Conservation (phyloP, 2,888 invertebrate species). For the Dione juno region DNA sequence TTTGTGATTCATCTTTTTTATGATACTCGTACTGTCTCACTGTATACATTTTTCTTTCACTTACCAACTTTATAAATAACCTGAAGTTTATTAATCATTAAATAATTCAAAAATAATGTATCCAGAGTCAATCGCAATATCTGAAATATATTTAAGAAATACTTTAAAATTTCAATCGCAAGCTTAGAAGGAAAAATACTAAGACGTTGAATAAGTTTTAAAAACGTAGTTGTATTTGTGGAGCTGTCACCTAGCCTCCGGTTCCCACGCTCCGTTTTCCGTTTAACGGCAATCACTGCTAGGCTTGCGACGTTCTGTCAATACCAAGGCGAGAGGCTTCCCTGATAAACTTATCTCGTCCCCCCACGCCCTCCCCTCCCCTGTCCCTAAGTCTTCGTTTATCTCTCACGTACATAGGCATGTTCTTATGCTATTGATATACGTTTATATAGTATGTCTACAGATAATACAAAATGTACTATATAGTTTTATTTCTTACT, state of each 20-base stretch:
- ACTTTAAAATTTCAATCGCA: constrained; percentile 5
- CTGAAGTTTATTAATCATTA: constrained; percentile 16
- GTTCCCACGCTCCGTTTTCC: constrained; percentile 68
- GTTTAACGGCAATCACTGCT: constrained; percentile 80
- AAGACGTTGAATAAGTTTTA: constrained; percentile 25
- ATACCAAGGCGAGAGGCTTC: constrained; percentile 81
- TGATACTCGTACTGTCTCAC: constrained; percentile 56
- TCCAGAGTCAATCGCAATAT: not conserved
- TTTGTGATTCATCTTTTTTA: constrained; percentile 71
- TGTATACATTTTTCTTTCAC: constrained; percentile 46
- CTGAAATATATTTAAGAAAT: not conserved
- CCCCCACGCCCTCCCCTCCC: constrained; percentile 53
- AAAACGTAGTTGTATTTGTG: constrained; percentile 35
- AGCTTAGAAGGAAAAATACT: constrained; percentile 13
- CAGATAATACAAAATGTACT: not conserved
- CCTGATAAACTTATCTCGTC: constrained; percentile 80
- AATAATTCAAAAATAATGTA: not conserved
- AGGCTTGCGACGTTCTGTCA: constrained; percentile 80
- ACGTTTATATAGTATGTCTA: constrained; percentile 21
- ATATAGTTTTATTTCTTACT: not conserved
- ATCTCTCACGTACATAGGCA: constrained; percentile 73
- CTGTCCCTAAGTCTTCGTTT: constrained; percentile 68
- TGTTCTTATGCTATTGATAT: constrained; percentile 38
- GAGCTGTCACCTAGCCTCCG: constrained; percentile 46
- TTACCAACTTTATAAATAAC: constrained; percentile 52